Evolutionary conservation across 2,888 invertebrate species (phyloP).

Genomic region (Molorchus minor): DNA sequence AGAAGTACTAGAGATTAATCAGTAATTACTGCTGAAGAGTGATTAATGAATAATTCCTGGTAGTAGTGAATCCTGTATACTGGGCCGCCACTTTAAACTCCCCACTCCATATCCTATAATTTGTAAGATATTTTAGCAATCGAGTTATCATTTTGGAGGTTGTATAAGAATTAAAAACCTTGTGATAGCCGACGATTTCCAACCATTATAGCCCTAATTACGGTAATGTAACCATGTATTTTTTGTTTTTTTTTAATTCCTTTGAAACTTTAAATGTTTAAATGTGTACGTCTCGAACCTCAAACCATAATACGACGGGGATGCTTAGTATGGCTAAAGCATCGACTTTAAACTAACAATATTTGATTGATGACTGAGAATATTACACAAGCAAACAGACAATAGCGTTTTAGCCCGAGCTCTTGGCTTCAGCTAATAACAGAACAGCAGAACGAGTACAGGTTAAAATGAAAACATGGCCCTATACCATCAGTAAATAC

Average conservation of each 20-base stretch:
- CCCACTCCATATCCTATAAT: too few species aligned
- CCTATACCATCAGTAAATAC: constrained; percentile 24
- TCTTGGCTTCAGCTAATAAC: constrained; percentile 23
- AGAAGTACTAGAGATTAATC: too few species aligned
- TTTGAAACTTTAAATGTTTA: not conserved
- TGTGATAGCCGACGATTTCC: too few species aligned
- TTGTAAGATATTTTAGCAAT: too few species aligned
- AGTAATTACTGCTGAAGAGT: too few species aligned
- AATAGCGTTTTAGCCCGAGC: constrained; percentile 30
- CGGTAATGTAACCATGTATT: not conserved
- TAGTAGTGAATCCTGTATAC: too few species aligned
- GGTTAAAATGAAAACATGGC: constrained; percentile 27
- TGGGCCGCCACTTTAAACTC: too few species aligned
- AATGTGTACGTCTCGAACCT: constrained; percentile 19
- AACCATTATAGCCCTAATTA: not conserved
- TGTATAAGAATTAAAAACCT: too few species aligned
- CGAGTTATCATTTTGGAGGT: too few species aligned
- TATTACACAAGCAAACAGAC: constrained; percentile 41
- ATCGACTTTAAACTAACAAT: constrained; percentile 41
- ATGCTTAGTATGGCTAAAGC: constrained; percentile 22
- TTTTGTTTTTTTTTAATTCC: not conserved
- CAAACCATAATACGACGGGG: constrained; percentile 32
- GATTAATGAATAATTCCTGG: too few species aligned
- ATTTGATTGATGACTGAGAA: constrained; percentile 46
- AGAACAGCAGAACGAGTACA: constrained; percentile 29